Evolutionary conservation across 1,140 invertebrate species (phyloP), one percentile per base, ranked within the genome.

Genomic region (Cydia splendana): DNA sequence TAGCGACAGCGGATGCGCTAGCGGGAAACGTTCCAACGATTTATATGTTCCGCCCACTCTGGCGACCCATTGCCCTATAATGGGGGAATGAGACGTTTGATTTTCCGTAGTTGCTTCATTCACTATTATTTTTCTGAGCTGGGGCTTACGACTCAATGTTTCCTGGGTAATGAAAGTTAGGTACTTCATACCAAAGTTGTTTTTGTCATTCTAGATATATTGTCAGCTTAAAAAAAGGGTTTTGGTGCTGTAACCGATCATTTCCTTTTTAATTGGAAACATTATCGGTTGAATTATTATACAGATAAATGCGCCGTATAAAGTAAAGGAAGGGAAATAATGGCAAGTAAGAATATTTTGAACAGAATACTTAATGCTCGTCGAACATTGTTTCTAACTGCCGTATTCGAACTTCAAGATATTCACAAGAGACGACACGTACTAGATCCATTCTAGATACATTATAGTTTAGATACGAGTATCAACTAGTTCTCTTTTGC

Each of bases 41-140:
- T 53, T 48, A 53, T 48, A 51, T 7, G 73, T 53, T 53, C 57
- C 42, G 73, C 45, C 42, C 48, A 45, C 42, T 74, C 45, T 48
- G 20, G 20, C 48, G 42, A 48, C 73, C 42, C 42, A 30, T 24
- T 74, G 38, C n/a, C 20, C 42, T 28, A 20, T 20, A 30, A 74
- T 48, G 45, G 18, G 45, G 48, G 48, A 74, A 45, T 51, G 67
- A 71, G 67, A 71, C 67, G 30, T 71, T 38, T 71, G 24, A 38
- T 71, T 71, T 71, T 38, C 67, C 34, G 67, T 12, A 38, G 15
- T 71, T 71, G 30, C 20, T 12, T 62, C 57, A 24, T 62, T 62
- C 9, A 10, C 57, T 62, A 62, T 62, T 62, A 24, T 24, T 62
- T 62, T 62, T 10, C 57, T 20, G 20, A 62, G 18, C 20, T 12